Base-by-base conservation (phyloP, 1,140 invertebrate genomes). In the Rhizoglyphus robini region DNA sequence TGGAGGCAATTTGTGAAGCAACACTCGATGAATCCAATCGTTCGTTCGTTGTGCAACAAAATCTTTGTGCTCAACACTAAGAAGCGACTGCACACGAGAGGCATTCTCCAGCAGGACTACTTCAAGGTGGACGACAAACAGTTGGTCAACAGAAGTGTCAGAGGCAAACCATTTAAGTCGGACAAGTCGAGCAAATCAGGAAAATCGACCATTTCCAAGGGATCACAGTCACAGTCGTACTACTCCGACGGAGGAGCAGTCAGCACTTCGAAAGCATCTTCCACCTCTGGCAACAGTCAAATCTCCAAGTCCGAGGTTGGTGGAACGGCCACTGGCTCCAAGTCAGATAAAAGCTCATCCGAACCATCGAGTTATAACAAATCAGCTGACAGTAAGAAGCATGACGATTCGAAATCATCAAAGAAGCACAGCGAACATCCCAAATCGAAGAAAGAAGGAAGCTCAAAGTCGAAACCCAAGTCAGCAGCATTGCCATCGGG, bases 91-190 rank as follows among this genome's bases (percentile, higher is more conserved):
- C 15, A n/a, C 4, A 29, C 23, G 2, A 13, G 49, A n/a, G 61
- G 27, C n/a, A 63, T 63, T 20, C n/a, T 63, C 4, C 11, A 41
- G 8, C 30, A 48, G 20, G 5, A 64, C 47, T 27, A 49, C 23
- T 64, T 64, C 27, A 60, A 49, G 29, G n/a, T 64, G 2, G 25
- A 25, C 13, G 51, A 54, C 8, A 54, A 54, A 32, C 23, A 54
- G 20, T 32, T 54, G 51, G 23, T 20, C 51, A 54, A 54, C 8
- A 5, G 23, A 32, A 54, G 51, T 32, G 51, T 54, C 20, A 8
- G 51, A 11, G 51, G 51, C 8, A 54, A 54, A 23, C 51, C 51
- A 32, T 32, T 54, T 11, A 41, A 41, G 18, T 41, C 36, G 36
- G 18, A 41, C 8, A 41, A 41, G 36, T 41, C 36, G 36, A 41